phyloP scores from a whole-genome alignment of 2,888 invertebrate species.

The Eristalinus aeneus region DNA sequence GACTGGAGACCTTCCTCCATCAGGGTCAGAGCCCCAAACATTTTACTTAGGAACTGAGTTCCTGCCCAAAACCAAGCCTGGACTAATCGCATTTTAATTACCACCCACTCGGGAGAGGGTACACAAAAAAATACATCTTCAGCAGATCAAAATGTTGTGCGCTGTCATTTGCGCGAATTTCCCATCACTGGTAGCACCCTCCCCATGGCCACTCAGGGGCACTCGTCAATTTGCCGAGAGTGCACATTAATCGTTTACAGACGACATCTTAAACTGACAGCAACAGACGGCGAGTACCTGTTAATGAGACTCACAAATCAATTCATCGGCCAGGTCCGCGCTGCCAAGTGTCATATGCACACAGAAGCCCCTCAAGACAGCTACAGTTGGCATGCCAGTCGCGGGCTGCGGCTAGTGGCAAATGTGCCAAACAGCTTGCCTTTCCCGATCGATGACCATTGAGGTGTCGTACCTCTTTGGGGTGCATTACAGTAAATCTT shows the following conservation, averaged over 20 bases:
- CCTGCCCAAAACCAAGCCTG: conserved; percentile 9
- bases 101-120: conserved; percentile 45
- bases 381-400: not conserved
- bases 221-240: conserved; percentile 58
- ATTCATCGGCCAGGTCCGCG: conserved; percentile 34
- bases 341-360: not conserved
- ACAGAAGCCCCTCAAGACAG: not conserved
- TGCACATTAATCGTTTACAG: conserved; percentile 64
- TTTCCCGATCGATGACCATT: conserved; percentile 60
- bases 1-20: not conserved
- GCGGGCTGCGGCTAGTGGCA: not conserved
- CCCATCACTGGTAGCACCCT: conserved; percentile 35
- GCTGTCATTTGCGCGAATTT: conserved; percentile 32
- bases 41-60: conserved; percentile 21
- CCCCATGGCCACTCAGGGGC: not conserved
- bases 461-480: conserved; percentile 21
- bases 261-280: conserved; percentile 55
- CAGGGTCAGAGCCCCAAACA: not conserved
- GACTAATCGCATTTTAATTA: conserved; percentile 66
- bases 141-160: conserved; percentile 26
- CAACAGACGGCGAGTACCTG: conserved; percentile 69
- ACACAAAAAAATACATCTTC: conserved; percentile 23
- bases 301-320: conserved; percentile 70
- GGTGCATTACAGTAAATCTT: conserved; percentile 55
- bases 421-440: not conserved